phyloP scores from a whole-genome alignment of 2,113 vertebrate species.

The Atractosteus spatula region DNA sequence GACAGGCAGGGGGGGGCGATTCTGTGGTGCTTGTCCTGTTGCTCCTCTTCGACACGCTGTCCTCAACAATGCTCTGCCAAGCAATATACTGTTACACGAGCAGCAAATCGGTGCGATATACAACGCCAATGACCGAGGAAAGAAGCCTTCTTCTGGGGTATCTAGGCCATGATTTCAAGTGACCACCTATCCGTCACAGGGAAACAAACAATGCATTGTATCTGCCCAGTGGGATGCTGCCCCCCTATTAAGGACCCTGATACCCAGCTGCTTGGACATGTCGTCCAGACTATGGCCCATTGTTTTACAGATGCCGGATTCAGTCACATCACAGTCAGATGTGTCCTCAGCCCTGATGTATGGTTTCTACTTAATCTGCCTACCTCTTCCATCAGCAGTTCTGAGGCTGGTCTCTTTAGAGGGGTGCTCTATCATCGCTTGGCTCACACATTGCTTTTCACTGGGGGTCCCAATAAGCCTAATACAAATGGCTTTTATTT shows the following conservation, averaged over 20 bases:
- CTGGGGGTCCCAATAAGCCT: slow-evolving; percentile 45
- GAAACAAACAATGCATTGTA: slow-evolving; percentile 72
- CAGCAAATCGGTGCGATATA: too few relatives aligned
- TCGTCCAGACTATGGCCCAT: slow-evolving; percentile 67
- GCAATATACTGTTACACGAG: too few relatives aligned
- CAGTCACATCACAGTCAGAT: slow-evolving; percentile 65
- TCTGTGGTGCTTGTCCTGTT: too few relatives aligned
- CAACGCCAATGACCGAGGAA: too few relatives aligned
- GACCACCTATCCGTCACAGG: slow-evolving; percentile 60
- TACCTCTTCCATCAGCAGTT: slow-evolving; percentile 43
- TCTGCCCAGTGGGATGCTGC: slow-evolving; percentile 56
- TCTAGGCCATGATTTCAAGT: too few relatives aligned
- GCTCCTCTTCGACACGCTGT: too few relatives aligned
- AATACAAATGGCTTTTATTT: slow-evolving; percentile 31
- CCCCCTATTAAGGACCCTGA: slow-evolving; percentile 64
- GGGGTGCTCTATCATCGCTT: slow-evolving; percentile 53
- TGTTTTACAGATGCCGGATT: slow-evolving; percentile 65
- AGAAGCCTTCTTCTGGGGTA: too few relatives aligned
- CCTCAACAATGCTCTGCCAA: too few relatives aligned
- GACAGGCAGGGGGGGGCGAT: too few relatives aligned
- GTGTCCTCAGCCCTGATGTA: slow-evolving; percentile 64
- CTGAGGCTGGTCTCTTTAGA: slow-evolving; percentile 49
- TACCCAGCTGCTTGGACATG: slow-evolving; percentile 72
- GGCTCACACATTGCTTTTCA: slow-evolving; percentile 59
- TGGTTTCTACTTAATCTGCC: slow-evolving; percentile 43